phyloP scores from a whole-genome alignment of 2,888 invertebrate genomes.

The Oasisia sp. region DNA sequence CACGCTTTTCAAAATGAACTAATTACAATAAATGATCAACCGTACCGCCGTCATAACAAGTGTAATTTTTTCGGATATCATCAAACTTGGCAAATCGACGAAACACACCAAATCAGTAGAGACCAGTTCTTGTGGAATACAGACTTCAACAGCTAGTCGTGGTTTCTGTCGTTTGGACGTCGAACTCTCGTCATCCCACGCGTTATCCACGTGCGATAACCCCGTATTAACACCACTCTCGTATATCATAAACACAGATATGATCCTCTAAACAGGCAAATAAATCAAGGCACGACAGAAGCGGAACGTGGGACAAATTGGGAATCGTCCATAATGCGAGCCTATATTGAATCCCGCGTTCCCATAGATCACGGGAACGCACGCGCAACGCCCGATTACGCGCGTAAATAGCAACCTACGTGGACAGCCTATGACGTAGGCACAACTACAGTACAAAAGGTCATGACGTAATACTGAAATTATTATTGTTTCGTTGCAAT shows the following conservation, averaged over 20 bases:
- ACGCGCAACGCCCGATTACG: background rate
- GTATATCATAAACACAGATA: background rate
- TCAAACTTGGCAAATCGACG: too few relatives aligned
- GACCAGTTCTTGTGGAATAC: background rate
- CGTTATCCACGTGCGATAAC: background rate
- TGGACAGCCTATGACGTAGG: background rate
- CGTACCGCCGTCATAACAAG: too few relatives aligned
- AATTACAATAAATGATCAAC: too few relatives aligned
- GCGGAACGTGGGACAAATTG: background rate
- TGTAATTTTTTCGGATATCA: too few relatives aligned
- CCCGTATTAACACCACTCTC: background rate
- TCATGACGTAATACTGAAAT: background rate
- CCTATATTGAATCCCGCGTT: background rate
- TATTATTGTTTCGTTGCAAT: background rate
- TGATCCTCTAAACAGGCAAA: background rate
- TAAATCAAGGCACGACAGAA: background rate
- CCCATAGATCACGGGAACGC: background rate
- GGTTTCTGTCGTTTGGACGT: background rate
- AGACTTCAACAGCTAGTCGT: background rate
- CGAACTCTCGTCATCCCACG: background rate
- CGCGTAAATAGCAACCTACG: background rate
- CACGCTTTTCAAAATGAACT: too few relatives aligned
- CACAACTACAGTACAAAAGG: background rate
- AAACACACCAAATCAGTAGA: too few relatives aligned
- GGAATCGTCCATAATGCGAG: background rate